These are phyloP conservation scores for Rhogogaster chlorosoma DNA, from an alignment of 2,888 invertebrate species.

Conservation along the genomic window DNA sequence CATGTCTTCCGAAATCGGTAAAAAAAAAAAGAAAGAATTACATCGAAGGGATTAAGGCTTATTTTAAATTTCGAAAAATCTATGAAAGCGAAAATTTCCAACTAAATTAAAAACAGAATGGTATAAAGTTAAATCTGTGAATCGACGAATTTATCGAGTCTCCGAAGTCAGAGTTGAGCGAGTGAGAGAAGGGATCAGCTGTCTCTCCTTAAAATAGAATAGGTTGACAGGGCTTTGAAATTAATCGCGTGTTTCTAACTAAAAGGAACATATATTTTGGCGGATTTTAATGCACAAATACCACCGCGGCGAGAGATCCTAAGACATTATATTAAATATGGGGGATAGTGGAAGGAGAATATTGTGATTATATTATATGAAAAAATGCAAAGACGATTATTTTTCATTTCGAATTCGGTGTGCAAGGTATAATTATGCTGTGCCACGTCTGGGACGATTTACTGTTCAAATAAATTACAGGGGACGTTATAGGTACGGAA, in stretches of 20 bases:
- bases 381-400: conserved; percentile 27
- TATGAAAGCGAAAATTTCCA: not conserved
- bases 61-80: not conserved
- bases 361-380: not conserved
- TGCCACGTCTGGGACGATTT: conserved; percentile 9
- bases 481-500: not conserved
- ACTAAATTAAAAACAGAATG: not conserved
- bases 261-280: conserved; percentile 31
- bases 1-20: no score
- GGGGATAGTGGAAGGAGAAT: not conserved
- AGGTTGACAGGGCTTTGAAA: conserved; percentile 11
- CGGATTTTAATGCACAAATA: conserved; percentile 24
- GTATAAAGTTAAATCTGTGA: not conserved
- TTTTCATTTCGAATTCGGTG: conserved; percentile 16
- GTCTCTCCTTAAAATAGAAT: conserved; percentile 19
- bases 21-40: no score
- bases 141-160: not conserved
- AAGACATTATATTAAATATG: not conserved
- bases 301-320: not conserved
- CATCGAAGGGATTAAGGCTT: not conserved
- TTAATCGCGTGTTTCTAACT: conserved; percentile 10
- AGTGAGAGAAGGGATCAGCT: not conserved
- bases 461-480: conserved; percentile 36
- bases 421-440: conserved; percentile 7
- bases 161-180: not conserved